phyloP scores from a whole-genome alignment of 2,113 vertebrate genomes.

The Nasalis larvatus region DNA sequence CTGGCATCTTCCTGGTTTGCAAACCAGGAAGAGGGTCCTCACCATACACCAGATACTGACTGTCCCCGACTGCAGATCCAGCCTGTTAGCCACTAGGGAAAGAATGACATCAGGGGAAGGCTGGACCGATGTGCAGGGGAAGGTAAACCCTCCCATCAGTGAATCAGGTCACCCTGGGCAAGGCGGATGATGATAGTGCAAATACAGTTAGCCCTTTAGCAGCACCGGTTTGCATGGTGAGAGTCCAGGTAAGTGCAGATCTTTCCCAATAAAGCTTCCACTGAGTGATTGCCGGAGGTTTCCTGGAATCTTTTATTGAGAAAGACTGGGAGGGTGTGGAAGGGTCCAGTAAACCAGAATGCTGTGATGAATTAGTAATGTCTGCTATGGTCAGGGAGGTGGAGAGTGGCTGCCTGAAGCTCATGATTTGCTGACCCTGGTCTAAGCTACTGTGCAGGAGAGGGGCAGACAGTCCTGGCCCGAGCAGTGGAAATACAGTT shows the following conservation, averaged over 20 bases:
- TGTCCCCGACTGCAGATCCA: background rate
- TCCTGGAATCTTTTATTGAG: no score
- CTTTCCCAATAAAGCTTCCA: background rate
- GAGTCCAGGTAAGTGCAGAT: background rate
- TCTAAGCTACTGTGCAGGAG: no score
- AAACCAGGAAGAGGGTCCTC: background rate
- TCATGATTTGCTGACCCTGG: no score
- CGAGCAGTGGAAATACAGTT: no score
- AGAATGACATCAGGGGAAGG: background rate
- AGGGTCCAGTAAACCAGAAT: no score
- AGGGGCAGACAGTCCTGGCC: no score
- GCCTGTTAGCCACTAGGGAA: no score
- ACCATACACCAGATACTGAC: background rate
- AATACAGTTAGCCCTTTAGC: background rate
- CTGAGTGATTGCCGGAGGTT: background rate
- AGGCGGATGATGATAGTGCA: rapidly evolving
- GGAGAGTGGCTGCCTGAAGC: background rate
- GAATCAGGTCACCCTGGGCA: background rate
- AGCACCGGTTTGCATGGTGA: background rate
- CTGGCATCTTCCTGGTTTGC: background rate
- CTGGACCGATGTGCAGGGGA: background rate
- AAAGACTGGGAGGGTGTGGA: no score
- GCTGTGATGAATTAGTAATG: no score
- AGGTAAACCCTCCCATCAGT: background rate
- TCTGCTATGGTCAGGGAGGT: no score